These are phyloP conservation scores for Oxyscelio sp. DNA, from an alignment of 2,888 invertebrate species.

Conservation along the genomic window DNA sequence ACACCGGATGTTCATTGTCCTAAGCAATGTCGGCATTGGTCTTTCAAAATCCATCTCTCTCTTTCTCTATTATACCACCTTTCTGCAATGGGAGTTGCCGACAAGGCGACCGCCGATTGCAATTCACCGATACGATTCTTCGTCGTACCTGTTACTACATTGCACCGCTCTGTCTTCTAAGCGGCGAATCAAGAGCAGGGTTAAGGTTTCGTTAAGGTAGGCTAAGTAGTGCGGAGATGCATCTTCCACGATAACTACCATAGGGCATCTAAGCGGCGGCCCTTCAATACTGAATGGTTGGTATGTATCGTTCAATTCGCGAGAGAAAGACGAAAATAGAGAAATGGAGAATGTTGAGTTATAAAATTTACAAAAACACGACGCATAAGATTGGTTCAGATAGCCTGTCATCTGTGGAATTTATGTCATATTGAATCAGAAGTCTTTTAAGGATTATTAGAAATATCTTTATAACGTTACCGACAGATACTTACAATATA, in stretches of 20 bases:
- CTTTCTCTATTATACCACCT: constrained; percentile 70
- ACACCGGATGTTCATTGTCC: constrained; percentile 74
- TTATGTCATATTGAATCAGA: constrained; percentile 36
- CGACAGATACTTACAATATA: not conserved
- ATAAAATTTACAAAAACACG: constrained; percentile 67
- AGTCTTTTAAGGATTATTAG: constrained; percentile 25
- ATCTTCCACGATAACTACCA: too few relatives aligned
- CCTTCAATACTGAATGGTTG: constrained; percentile 76
- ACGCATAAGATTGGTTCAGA: constrained; percentile 71
- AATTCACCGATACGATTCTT: constrained; percentile 87
- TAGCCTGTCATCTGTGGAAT: constrained; percentile 59
- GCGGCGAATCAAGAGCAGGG: constrained; percentile 66
- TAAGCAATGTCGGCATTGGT: constrained; percentile 59
- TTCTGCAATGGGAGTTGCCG: constrained; percentile 82
- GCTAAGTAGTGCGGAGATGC: constrained; percentile 76
- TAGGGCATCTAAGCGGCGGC: too few relatives aligned
- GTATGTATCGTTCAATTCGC: constrained; percentile 75
- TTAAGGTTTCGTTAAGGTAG: constrained; percentile 73
- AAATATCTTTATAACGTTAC: constrained; percentile 30
- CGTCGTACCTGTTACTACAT: constrained; percentile 79
- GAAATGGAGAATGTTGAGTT: constrained; percentile 38
- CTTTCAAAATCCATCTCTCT: constrained; percentile 50
- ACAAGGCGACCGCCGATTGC: constrained; percentile 86
- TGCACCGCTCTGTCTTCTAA: constrained; percentile 75
- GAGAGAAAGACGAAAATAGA: constrained; percentile 35